Base-by-base conservation (phyloP, 2,888 invertebrate species). In the Hyposoter dolosus region DNA sequence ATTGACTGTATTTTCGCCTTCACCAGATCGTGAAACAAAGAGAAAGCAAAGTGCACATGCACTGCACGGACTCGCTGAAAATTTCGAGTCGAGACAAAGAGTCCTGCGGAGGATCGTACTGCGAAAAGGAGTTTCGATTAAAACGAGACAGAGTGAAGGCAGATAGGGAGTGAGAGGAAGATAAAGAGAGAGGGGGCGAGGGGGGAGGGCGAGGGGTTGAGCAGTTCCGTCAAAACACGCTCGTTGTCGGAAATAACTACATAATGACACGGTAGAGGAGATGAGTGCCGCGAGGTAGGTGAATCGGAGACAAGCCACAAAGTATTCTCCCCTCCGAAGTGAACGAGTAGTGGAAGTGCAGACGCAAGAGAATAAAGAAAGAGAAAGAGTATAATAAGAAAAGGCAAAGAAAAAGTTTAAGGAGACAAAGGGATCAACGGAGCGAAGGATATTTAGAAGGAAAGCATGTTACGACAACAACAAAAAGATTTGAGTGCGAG, bases 191-290 rank as follows among this genome's bases (percentile, higher is more conserved):
- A 45, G 43, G 45, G 43, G 43, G 23, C 23, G 68, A 43, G 43
- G 45, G 19, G 28, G 72, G 65, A 60, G 40, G 56, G 45, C 65
- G 45, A 65, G 56, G 71, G 68, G 69, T 47, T 45, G 47, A 50
- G 63, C 63, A 77, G 85, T 90, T 90, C 85, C 81, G 91, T 86
- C 92, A 91, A 92, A 92, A 92, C 92, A 92, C 91, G 93, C 93
- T 93, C 93, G 93, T 93, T 93, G 93, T 93, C 92, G 92, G 92
- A 92, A 93, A 93, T 93, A 93, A 93, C 93, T 92, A 93, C 92
- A 93, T 93, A 93, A 93, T 93, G 93, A 93, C 93, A 93, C 90
- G 93, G 93, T 93, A 91, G 91, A 89, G 91, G 92, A 93, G 91
- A 92, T 92, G 93, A 90, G 92, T 90, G 92, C 90, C 83, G 91